phyloP scores from a whole-genome alignment of 2,888 invertebrate genomes.

The Conchocele bisecta region DNA sequence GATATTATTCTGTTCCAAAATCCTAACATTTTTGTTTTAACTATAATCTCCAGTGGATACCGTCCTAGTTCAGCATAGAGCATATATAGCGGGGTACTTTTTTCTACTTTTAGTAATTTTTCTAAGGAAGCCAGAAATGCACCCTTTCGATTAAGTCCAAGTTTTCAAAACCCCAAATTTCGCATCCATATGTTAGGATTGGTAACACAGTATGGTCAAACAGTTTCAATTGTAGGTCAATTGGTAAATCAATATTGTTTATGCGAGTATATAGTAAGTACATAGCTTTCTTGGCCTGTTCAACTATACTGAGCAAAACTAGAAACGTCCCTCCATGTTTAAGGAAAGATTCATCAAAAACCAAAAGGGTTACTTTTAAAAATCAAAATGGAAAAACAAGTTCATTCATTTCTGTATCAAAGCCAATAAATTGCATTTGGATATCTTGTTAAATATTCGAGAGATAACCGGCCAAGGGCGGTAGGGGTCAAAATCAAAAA shows the following conservation, averaged over 20 bases:
- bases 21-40: constrained; percentile 1
- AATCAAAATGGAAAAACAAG: too few species aligned
- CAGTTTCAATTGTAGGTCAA: constrained; percentile 3
- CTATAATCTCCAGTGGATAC: neutral
- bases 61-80: neutral
- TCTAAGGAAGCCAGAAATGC: neutral
- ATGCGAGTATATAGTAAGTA: neutral
- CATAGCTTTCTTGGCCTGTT: constrained; percentile 16
- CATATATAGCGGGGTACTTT: neutral
- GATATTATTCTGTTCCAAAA: neutral
- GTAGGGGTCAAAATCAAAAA: too few species aligned
- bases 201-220: constrained; percentile 10
- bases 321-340: too few species aligned
- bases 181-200: constrained; percentile 14
- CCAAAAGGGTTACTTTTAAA: too few species aligned
- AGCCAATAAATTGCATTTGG: too few species aligned
- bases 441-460: too few species aligned
- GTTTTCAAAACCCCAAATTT: constrained; percentile 16
- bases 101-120: neutral
- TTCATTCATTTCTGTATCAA: too few species aligned
- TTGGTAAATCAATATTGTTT: constrained; percentile 1
- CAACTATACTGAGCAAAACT: too few species aligned
- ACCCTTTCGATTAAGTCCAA: neutral
- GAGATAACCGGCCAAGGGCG: too few species aligned
- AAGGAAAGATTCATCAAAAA: too few species aligned